Evolutionary conservation across 2,797 vertebrate genomes (phyloP).

Genomic region (Syngnathus acus): DNA sequence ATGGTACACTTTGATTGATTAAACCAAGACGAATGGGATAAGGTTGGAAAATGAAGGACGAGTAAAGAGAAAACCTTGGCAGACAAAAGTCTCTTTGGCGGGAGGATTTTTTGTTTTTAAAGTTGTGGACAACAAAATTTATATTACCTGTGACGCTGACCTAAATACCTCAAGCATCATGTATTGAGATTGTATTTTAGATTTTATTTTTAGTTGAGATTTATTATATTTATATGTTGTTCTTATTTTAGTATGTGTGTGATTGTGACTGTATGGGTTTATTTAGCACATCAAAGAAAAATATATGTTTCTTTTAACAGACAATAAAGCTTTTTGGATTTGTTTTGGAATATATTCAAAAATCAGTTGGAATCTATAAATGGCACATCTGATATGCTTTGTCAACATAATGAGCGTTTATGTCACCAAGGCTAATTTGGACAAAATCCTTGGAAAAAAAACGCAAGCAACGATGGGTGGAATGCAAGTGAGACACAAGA

Average conservation of each 20-base stretch:
- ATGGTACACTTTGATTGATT: background rate
- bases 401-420: background rate
- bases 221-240: too few species aligned
- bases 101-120: background rate
- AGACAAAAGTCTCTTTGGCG: background rate
- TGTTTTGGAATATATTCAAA: too few species aligned
- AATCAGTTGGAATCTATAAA: too few species aligned
- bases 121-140: background rate
- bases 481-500: background rate
- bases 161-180: too few species aligned
- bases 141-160: background rate
- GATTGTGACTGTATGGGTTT: too few species aligned
- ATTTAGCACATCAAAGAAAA: too few species aligned
- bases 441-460: background rate
- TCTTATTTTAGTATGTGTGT: too few species aligned
- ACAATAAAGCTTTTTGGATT: too few species aligned
- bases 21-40: background rate
- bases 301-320: too few species aligned
- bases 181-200: too few species aligned
- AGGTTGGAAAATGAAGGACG: background rate
- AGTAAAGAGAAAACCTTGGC: background rate
- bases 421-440: background rate
- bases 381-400: background rate
- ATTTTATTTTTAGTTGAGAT: too few species aligned
- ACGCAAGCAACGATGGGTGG: background rate